Evolutionary conservation across 2,888 invertebrate species (phyloP).

Genomic region (Cepaea hortensis): DNA sequence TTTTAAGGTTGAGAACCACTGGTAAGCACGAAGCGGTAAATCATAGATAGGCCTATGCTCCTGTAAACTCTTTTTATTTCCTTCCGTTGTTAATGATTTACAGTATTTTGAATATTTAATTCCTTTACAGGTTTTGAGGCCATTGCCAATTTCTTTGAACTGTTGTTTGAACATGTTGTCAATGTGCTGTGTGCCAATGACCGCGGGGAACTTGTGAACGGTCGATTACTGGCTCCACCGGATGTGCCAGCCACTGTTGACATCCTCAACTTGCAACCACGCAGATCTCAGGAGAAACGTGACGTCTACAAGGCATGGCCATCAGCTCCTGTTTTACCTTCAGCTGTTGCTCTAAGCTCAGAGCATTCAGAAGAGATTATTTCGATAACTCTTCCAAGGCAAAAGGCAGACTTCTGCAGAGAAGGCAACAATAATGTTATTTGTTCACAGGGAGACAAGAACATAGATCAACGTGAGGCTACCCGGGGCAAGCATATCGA

Average conservation of each 20-base stretch:
- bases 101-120: background rate
- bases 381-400: background rate
- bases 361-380: constrained; percentile 2
- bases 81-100: background rate
- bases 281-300: constrained; percentile 8
- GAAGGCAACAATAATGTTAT: constrained; percentile 35
- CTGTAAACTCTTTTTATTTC: too few relatives aligned
- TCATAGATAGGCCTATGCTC: too few relatives aligned
- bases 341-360: constrained; percentile 20
- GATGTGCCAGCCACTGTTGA: constrained; percentile 22
- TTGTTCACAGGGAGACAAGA: background rate
- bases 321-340: background rate
- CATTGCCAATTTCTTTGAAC: constrained; percentile 64
- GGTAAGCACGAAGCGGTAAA: too few relatives aligned
- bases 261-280: constrained; percentile 33
- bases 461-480: background rate
- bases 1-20: too few relatives aligned
- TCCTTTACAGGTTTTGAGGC: constrained; percentile 64
- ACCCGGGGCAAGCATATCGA: background rate
- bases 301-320: background rate
- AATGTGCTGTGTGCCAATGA: constrained; percentile 58
- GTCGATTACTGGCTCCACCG: constrained; percentile 36
- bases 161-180: constrained; percentile 60
- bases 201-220: constrained; percentile 51
- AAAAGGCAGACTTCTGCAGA: background rate